phyloP scores from a whole-genome alignment of 2,113 vertebrate genomes.

The Rutilus rutilus region DNA sequence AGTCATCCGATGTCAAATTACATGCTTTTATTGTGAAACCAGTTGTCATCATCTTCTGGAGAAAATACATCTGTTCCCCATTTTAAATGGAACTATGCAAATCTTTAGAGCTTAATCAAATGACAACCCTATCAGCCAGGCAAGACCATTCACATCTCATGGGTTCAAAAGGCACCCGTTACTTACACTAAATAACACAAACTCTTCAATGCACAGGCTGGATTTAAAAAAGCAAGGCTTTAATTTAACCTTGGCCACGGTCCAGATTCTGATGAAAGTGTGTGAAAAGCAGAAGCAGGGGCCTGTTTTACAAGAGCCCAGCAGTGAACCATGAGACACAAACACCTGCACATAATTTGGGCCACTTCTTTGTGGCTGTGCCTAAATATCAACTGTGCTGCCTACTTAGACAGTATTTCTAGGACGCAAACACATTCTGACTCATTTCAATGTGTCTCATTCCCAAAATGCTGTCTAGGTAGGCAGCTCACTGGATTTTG shows the following conservation, averaged over 20 bases:
- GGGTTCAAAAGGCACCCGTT: neutral
- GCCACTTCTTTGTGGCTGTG: constrained; percentile 22
- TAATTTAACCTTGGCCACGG: neutral
- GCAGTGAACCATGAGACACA: constrained; percentile 23
- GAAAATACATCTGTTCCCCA: constrained; percentile 7
- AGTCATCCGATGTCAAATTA: neutral
- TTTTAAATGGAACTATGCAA: constrained; percentile 4
- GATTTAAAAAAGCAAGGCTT: neutral
- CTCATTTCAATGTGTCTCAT: neutral
- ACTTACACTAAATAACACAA: neutral
- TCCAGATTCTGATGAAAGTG: neutral
- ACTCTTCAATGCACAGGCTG: neutral
- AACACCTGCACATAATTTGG: constrained; percentile 55
- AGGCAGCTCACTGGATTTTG: neutral
- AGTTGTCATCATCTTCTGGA: neutral
- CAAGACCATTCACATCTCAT: neutral
- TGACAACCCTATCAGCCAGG: neutral
- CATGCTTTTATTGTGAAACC: constrained; percentile 12
- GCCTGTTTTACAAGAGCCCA: neutral
- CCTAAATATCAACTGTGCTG: neutral
- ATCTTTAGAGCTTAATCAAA: constrained; percentile 14
- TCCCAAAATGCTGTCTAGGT: neutral
- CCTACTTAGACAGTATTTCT: constrained; percentile 9
- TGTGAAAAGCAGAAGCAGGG: neutral
- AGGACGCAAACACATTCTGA: neutral